Evolutionary conservation across 2,113 vertebrate species (phyloP).

Genomic region (Ivindomyrus marchei): DNA sequence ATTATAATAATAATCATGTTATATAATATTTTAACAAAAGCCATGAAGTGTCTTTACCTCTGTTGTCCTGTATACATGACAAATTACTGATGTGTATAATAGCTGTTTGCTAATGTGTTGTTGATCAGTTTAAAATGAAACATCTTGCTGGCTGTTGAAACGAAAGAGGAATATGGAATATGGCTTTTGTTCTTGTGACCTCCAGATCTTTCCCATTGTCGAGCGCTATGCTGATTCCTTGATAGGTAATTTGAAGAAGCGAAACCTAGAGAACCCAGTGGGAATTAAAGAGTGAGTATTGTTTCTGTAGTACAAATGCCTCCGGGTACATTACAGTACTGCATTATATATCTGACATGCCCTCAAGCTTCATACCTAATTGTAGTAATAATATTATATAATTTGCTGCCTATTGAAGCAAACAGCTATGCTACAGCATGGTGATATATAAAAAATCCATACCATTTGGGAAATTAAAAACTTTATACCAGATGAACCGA

Average conservation of each 20-base stretch:
- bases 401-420: neutral
- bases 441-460: neutral
- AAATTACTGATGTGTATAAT: too few species aligned
- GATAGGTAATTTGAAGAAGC: neutral
- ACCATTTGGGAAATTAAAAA: neutral
- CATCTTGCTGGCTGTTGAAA: neutral
- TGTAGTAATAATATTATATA: neutral
- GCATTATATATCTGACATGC: neutral
- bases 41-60: too few species aligned
- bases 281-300: conserved; percentile 7
- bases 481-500: neutral
- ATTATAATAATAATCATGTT: too few species aligned
- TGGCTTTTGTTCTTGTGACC: neutral
- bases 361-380: neutral
- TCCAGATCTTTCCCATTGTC: conserved; percentile 3
- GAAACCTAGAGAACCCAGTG: neutral
- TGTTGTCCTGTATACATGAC: too few species aligned
- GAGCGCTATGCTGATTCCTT: neutral
- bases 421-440: neutral
- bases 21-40: too few species aligned
- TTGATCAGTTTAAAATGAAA: too few species aligned
- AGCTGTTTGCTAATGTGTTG: too few species aligned
- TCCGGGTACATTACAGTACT: neutral
- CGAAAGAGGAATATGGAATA: neutral
- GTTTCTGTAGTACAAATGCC: neutral